phyloP scores from a whole-genome alignment of 2,113 vertebrate species.

The Stegostoma tigrinum region DNA sequence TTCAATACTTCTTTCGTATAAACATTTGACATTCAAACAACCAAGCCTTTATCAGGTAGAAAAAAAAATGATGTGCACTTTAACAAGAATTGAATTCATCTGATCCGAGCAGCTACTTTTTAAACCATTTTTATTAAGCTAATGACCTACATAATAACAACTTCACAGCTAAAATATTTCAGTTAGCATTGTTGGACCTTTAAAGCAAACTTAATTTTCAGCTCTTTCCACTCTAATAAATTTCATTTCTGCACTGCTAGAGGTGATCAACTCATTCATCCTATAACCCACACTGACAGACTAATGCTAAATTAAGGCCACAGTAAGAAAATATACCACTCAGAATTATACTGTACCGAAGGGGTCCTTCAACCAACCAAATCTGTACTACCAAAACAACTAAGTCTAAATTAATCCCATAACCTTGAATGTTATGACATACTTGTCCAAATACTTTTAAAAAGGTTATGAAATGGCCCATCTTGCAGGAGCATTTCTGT shows the following conservation, averaged over 20 bases:
- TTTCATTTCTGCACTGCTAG: neutral
- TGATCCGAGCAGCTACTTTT: neutral
- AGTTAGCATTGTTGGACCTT: neutral
- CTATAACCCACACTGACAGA: neutral
- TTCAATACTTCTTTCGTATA: neutral
- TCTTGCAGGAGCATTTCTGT: too few relatives aligned
- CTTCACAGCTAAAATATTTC: neutral
- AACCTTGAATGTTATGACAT: too few relatives aligned
- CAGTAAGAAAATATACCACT: too few relatives aligned
- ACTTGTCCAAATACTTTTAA: too few relatives aligned
- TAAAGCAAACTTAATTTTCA: neutral
- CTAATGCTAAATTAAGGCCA: neutral
- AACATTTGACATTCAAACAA: neutral
- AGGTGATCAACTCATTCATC: neutral
- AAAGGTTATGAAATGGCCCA: too few relatives aligned
- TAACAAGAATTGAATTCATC: neutral
- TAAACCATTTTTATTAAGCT: too few relatives aligned
- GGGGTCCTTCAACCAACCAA: too few relatives aligned
- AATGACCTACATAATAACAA: neutral
- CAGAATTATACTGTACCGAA: too few relatives aligned
- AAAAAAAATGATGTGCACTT: neutral
- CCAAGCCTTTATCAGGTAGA: neutral
- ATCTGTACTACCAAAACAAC: too few relatives aligned
- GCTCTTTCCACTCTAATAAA: neutral
- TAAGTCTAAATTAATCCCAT: too few relatives aligned